phyloP scores from a whole-genome alignment of 2,113 vertebrate species.

The Lepisosteus oculatus region DNA sequence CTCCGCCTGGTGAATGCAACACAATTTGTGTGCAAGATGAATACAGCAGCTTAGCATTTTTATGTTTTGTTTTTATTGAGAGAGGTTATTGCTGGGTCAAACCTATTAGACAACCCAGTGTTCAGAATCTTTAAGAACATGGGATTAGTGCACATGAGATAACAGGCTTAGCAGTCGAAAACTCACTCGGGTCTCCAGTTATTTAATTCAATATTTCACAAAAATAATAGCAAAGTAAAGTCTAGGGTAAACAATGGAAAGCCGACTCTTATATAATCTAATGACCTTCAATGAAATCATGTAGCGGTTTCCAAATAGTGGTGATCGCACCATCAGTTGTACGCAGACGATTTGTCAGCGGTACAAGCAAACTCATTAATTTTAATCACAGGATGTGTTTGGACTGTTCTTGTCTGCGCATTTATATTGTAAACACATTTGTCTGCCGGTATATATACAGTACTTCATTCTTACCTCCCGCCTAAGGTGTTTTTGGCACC shows the following conservation, averaged over 20 bases:
- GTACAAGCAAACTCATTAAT: no score
- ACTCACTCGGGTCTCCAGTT: conserved; percentile 14
- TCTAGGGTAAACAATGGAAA: conserved; percentile 33
- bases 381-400: no score
- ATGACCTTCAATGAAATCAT: conserved; percentile 14
- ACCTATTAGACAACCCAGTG: conserved; percentile 61
- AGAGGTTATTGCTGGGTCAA: conserved; percentile 52
- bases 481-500: no score
- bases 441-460: no score
- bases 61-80: conserved; percentile 43
- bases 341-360: no score
- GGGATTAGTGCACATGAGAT: conserved; percentile 48
- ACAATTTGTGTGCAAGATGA: conserved; percentile 54
- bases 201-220: conserved; percentile 27
- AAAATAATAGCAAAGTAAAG: conserved; percentile 31
- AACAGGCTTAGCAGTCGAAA: conserved; percentile 20
- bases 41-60: conserved; percentile 49
- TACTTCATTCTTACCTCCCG: no score
- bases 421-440: no score
- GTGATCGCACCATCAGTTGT: no score
- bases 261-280: conserved; percentile 22
- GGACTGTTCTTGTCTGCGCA: no score
- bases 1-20: conserved; percentile 37
- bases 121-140: conserved; percentile 50
- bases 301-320: not conserved